phyloP scores from a whole-genome alignment of 1,140 invertebrate genomes.

The Acromyrmex heyeri region DNA sequence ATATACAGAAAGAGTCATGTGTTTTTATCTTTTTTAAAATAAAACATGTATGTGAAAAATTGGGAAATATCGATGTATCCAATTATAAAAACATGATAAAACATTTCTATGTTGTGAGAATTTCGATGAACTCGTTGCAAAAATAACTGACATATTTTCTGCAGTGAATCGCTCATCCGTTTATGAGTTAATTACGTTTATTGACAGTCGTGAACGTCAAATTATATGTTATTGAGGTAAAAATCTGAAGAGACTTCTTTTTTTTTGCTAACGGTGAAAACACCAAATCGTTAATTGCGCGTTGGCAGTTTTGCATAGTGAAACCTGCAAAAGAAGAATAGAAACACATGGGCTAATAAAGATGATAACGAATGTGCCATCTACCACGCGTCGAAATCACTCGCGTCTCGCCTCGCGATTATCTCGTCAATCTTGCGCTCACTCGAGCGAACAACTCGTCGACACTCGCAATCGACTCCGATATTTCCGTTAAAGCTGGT shows the following conservation, averaged over 20 bases:
- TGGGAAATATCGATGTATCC: neutral
- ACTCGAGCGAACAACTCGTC: constrained; percentile 38
- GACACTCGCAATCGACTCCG: constrained; percentile 27
- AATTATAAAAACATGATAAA: neutral
- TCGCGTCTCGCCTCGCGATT: constrained; percentile 57
- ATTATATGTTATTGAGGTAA: neutral
- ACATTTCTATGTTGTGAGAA: neutral
- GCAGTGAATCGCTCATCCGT: neutral
- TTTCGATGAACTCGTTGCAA: neutral
- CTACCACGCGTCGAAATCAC: constrained; percentile 59
- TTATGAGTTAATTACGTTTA: constrained; percentile 21
- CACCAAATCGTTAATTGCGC: constrained; percentile 37
- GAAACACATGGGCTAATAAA: constrained; percentile 47
- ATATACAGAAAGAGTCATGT: neutral
- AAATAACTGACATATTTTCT: neutral
- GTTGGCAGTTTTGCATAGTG: neutral
- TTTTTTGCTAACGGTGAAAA: constrained; percentile 23
- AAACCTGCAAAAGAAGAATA: constrained; percentile 4
- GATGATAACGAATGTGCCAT: constrained; percentile 53
- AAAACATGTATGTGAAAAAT: constrained; percentile 6
- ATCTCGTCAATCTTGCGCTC: constrained; percentile 53
- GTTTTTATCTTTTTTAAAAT: neutral
- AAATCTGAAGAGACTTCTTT: constrained; percentile 21
- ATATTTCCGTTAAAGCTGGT: neutral
- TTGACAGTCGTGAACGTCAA: neutral